These are phyloP conservation scores for Bembecia ichneumoniformis DNA, from an alignment of 2,888 invertebrate species.

Conservation along the genomic window DNA sequence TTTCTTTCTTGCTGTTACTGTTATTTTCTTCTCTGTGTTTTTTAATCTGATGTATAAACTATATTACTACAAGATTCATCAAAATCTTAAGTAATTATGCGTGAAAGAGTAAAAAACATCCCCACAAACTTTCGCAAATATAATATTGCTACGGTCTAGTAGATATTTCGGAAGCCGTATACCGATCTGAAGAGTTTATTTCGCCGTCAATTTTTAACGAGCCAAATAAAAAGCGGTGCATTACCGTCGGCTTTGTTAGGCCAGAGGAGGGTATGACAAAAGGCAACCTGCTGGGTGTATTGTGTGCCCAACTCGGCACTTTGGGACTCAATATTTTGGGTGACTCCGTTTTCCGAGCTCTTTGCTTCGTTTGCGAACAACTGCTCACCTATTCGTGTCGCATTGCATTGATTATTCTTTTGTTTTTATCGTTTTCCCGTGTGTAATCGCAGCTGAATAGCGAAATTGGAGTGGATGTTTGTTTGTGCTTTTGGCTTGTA, in stretches of 20 bases:
- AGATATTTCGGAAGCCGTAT: too few species aligned
- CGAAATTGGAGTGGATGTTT: slow-evolving; percentile 23
- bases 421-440: slow-evolving; percentile 41
- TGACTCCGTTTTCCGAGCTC: slow-evolving; percentile 34
- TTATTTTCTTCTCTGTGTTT: too few species aligned
- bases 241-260: slow-evolving; percentile 48
- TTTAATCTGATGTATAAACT: too few species aligned
- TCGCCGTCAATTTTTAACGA: slow-evolving; percentile 37
- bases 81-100: too few species aligned
- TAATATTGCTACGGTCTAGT: too few species aligned
- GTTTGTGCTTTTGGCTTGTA: background rate
- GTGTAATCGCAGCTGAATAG: slow-evolving; percentile 35
- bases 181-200: slow-evolving; percentile 19
- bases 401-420: slow-evolving; percentile 44
- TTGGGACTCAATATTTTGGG: slow-evolving; percentile 69
- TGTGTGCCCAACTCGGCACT: slow-evolving; percentile 61
- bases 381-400: slow-evolving; percentile 43
- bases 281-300: slow-evolving; percentile 63
- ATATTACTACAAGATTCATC: too few species aligned
- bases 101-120: too few species aligned
- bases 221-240: slow-evolving; percentile 56
- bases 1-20: too few species aligned
- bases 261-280: slow-evolving; percentile 52
- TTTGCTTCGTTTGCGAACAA: slow-evolving; percentile 53
- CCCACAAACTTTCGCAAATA: too few species aligned